A percentile compares a stretch with the other conserved stretches of the same genome.
Conservation (phyloP, 2,113 vertebrate genomes). For the Urocynchramus pylzowi region DNA sequence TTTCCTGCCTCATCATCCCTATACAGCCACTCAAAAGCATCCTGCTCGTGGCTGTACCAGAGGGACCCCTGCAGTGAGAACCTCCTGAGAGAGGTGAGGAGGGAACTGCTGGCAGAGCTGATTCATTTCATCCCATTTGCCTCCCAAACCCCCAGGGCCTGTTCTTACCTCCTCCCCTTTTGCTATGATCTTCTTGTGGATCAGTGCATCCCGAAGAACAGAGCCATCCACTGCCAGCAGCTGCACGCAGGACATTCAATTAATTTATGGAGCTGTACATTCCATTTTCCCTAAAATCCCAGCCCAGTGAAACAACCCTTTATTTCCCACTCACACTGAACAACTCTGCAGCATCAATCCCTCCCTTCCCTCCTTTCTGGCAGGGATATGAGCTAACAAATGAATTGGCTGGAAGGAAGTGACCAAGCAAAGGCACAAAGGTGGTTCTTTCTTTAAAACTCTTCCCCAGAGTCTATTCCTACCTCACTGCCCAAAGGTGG, state of each 20-base stretch:
- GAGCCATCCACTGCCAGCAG: constrained; percentile 86
- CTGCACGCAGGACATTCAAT: constrained; percentile 63
- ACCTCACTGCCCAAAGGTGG: not conserved
- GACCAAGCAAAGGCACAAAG: not conserved
- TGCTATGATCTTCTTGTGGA: constrained; percentile 94
- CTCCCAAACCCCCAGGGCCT: not conserved
- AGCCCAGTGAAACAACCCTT: not conserved
- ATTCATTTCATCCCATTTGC: rapidly evolving
- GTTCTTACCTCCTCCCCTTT: constrained; percentile 93
- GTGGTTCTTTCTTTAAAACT: not conserved
- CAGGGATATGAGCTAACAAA: not conserved
- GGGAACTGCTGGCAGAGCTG: not conserved
- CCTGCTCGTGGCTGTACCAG: not conserved
- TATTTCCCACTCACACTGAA: not conserved
- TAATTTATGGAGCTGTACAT: not conserved
- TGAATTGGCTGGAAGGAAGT: not conserved
- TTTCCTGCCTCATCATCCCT: not conserved
- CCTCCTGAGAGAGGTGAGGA: not conserved
- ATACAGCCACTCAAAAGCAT: not conserved
- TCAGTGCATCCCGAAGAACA: constrained; percentile 86
- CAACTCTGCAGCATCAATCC: not conserved
- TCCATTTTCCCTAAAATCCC: not conserved
- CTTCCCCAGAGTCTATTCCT: not conserved
- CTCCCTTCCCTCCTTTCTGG: not conserved
- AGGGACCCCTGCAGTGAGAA: not conserved